These are phyloP conservation scores for Limnephilus auricula DNA, from an alignment of 2,888 invertebrate genomes.

Conservation along the genomic window DNA sequence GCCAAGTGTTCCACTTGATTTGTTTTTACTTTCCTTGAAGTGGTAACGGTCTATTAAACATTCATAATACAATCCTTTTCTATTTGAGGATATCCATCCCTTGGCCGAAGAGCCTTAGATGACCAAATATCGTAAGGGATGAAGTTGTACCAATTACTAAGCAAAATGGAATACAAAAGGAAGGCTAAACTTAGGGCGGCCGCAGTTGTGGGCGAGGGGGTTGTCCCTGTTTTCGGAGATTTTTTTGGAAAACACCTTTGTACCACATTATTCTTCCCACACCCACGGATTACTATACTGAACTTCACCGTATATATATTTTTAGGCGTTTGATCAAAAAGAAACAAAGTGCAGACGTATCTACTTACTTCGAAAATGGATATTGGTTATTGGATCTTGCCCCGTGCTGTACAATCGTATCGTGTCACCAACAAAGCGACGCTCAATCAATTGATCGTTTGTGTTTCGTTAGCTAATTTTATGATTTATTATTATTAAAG, in stretches of 20 bases:
- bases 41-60: slow-evolving; percentile 51
- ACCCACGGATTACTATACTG: background rate
- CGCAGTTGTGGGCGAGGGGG: background rate
- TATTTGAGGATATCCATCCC: slow-evolving; percentile 50
- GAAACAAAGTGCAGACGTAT: background rate
- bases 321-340: background rate
- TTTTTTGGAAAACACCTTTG: background rate
- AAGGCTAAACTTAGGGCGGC: slow-evolving; percentile 18
- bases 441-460: background rate
- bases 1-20: slow-evolving; percentile 52
- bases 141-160: slow-evolving; percentile 29
- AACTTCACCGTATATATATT: background rate
- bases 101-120: slow-evolving; percentile 16
- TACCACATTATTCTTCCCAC: background rate
- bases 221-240: background rate
- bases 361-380: background rate
- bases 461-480: background rate
- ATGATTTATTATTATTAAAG: background rate
- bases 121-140: slow-evolving; percentile 41
- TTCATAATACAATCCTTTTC: slow-evolving; percentile 54
- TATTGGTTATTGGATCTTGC: background rate
- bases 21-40: slow-evolving; percentile 53
- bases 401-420: background rate
- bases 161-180: background rate
- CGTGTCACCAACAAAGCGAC: background rate